Conservation (phyloP, 2,888 invertebrate species). For the Escarpia spicata region DNA sequence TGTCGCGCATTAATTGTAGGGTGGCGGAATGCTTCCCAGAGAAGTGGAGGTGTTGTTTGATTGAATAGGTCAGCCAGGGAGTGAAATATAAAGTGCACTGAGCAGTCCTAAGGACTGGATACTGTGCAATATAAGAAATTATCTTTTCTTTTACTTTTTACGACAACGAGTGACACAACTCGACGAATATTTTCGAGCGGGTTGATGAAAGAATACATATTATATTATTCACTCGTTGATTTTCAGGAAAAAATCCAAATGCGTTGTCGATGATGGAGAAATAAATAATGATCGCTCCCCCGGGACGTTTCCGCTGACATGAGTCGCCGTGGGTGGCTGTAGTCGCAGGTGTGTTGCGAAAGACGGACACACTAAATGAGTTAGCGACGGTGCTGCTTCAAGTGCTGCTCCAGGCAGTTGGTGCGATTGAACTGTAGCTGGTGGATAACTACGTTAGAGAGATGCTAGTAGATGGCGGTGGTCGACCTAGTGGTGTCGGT, state of each 20-base stretch:
- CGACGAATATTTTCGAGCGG: neutral
- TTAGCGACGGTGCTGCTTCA: neutral
- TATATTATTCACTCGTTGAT: neutral
- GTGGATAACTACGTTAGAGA: neutral
- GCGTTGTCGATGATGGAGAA: neutral
- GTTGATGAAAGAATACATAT: neutral
- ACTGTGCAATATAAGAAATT: too few species aligned
- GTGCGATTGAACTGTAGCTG: neutral
- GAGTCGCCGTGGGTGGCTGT: neutral
- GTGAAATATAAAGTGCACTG: too few species aligned
- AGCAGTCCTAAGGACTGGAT: too few species aligned
- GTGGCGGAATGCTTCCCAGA: too few species aligned
- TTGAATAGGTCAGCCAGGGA: too few species aligned
- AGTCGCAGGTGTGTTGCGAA: neutral
- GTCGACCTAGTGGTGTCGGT: neutral
- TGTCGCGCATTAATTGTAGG: too few species aligned
- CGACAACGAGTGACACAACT: neutral
- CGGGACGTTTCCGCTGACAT: neutral
- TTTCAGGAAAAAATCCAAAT: neutral
- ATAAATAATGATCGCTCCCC: neutral
- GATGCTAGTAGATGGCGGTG: neutral
- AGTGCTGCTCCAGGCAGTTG: neutral
- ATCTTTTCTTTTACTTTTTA: too few species aligned
- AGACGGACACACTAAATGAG: slow-evolving; percentile 5
- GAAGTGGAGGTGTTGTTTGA: too few species aligned